Evolutionary conservation across 53 echinoderm and acorn worm genomes (phyloP).

Genomic region (Arbacia lixula): DNA sequence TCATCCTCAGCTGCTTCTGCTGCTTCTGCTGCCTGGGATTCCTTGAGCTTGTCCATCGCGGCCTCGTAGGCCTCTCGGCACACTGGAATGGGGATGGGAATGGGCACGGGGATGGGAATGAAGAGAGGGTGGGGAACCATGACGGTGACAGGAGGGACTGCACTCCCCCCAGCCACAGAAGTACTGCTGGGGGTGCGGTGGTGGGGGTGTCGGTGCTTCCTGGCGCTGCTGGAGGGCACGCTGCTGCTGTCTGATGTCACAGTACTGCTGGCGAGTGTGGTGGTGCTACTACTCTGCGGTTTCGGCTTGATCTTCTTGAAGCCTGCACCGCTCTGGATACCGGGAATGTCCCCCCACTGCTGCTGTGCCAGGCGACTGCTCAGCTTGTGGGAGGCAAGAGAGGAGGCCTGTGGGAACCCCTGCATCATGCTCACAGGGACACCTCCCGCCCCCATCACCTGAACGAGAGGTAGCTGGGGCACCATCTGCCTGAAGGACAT

Average conservation of each 20-base stretch:
- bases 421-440: constrained; percentile 29
- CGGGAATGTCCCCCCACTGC: constrained; percentile 6
- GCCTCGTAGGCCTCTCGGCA: constrained; percentile 70
- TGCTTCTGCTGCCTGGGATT: background rate
- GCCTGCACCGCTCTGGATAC: background rate
- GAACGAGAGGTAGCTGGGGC: constrained; percentile 30
- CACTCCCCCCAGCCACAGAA: constrained; percentile 14
- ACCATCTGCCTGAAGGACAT: constrained; percentile 29
- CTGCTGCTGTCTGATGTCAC: constrained; percentile 19
- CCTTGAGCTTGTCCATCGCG: constrained; percentile 32
- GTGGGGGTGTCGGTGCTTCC: background rate
- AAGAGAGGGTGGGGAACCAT: constrained; percentile 96
- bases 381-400: background rate
- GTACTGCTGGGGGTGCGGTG: constrained; percentile 14
- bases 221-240: background rate
- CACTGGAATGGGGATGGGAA: constrained; percentile 94
- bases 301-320: constrained; percentile 48
- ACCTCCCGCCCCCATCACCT: constrained; percentile 39
- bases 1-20: background rate
- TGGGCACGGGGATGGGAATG: constrained; percentile 88
- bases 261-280: constrained; percentile 9
- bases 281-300: constrained; percentile 25
- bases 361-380: constrained; percentile 14
- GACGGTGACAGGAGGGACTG: constrained; percentile 86
- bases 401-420: constrained; percentile 12